A percentile compares a stretch with the other conserved stretches of the same genome.
These are phyloP conservation scores for Danio albolineatus DNA, from an alignment of 2,797 vertebrate species.

Conservation along the genomic window DNA sequence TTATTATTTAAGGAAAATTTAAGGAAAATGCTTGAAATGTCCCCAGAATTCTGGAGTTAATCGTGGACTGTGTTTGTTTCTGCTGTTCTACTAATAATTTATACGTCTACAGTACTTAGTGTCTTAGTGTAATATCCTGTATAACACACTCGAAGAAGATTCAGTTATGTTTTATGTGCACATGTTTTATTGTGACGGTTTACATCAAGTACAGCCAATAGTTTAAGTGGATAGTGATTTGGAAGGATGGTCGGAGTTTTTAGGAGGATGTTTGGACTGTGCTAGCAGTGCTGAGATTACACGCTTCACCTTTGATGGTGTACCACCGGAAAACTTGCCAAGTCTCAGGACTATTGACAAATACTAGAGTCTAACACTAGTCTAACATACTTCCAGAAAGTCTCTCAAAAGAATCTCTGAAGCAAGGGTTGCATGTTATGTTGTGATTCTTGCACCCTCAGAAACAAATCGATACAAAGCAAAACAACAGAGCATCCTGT, in stretches of 20 bases:
- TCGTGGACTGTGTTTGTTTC: not conserved
- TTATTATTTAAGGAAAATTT: too few relatives aligned
- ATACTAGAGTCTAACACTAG: not conserved
- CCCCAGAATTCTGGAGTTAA: too few relatives aligned
- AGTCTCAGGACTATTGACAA: not conserved
- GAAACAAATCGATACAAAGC: not conserved
- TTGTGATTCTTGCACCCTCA: not conserved
- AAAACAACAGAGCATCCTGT: constrained; percentile 6
- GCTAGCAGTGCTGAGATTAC: not conserved
- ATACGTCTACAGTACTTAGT: not conserved
- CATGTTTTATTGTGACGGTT: not conserved
- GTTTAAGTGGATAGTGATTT: not conserved
- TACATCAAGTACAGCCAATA: too few relatives aligned
- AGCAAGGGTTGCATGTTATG: not conserved
- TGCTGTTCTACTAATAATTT: not conserved
- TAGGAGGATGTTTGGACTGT: not conserved
- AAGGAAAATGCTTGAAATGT: too few relatives aligned
- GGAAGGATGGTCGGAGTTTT: not conserved
- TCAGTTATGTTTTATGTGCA: too few relatives aligned
- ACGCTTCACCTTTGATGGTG: not conserved
- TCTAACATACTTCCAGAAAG: not conserved
- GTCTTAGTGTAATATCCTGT: too few relatives aligned
- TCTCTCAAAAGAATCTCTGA: not conserved
- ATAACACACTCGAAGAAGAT: too few relatives aligned
- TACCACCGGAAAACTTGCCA: not conserved